phyloP scores from a whole-genome alignment of 2,888 invertebrate genomes.

The Noctua fimbriata region DNA sequence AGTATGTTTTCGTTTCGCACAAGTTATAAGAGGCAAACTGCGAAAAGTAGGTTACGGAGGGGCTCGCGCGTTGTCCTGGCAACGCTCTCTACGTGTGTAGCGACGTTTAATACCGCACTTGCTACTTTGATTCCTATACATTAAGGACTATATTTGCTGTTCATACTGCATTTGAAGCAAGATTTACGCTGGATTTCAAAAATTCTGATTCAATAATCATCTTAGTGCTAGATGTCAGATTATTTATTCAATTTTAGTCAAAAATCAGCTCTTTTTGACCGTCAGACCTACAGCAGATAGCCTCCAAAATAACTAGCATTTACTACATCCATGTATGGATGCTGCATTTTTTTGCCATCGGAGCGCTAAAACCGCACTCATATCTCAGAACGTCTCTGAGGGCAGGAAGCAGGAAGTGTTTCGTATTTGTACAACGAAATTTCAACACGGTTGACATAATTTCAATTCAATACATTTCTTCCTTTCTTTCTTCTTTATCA shows the following conservation, averaged over 20 bases:
- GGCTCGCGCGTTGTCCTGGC: constrained; percentile 59
- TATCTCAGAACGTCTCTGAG: background rate
- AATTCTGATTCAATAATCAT: background rate
- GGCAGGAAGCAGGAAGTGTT: background rate
- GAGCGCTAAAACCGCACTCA: background rate
- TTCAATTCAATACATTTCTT: background rate
- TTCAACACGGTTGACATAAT: background rate
- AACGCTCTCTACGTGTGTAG: constrained; percentile 35
- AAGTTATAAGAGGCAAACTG: constrained; percentile 29
- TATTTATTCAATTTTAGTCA: background rate
- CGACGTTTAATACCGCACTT: constrained; percentile 19
- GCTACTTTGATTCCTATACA: constrained; percentile 12
- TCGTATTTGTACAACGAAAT: background rate
- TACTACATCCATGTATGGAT: background rate
- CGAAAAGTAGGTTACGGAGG: constrained; percentile 55
- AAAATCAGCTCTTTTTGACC: background rate
- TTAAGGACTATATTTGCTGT: background rate
- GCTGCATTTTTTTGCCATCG: background rate
- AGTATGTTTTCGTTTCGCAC: constrained; percentile 15
- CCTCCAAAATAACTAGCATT: background rate
- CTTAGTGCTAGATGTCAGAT: background rate
- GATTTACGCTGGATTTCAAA: background rate
- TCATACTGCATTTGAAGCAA: background rate
- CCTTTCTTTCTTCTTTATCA: background rate
- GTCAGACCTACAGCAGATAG: background rate